phyloP scores from a whole-genome alignment of 2,797 vertebrate genomes.

The Carcharodon carcharias region DNA sequence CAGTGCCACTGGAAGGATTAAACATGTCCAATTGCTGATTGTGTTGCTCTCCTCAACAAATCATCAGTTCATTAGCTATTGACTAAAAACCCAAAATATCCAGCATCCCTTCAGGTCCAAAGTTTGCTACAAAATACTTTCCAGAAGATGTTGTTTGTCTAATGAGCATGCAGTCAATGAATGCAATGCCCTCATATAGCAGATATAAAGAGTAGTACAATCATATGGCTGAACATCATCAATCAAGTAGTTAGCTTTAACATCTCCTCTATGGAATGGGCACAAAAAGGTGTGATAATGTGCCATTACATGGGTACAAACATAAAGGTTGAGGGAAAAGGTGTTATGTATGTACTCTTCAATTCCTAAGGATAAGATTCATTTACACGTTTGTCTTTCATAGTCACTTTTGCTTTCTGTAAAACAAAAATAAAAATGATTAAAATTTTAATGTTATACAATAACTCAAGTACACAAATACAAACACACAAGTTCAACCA shows the following conservation, averaged over 20 bases:
- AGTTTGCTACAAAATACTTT: background rate
- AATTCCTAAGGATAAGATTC: constrained; percentile 11
- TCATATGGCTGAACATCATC: constrained; percentile 13
- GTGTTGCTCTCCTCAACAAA: background rate
- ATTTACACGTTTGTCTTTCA: constrained; percentile 64
- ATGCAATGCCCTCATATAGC: constrained; percentile 15
- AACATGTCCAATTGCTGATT: background rate
- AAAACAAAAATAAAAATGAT: constrained; percentile 48
- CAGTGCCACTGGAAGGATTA: constrained; percentile 25
- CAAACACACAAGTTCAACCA: background rate
- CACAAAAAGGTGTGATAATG: background rate
- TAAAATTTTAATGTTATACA: constrained; percentile 22
- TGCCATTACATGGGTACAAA: constrained; percentile 32
- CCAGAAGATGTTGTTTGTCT: constrained; percentile 1
- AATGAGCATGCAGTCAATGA: constrained; percentile 16
- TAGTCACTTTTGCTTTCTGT: constrained; percentile 93
- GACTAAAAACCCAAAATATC: background rate
- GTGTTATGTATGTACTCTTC: background rate
- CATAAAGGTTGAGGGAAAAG: background rate
- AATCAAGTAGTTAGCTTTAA: background rate
- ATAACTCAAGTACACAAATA: background rate
- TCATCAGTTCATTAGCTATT: background rate
- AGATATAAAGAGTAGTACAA: constrained; percentile 21
- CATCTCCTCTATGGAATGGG: background rate
- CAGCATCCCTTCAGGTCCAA: constrained; percentile 20